A percentile compares a stretch with the other conserved stretches of the same genome.
Evolutionary conservation across 2,113 vertebrate genomes (phyloP).

Genomic region (Leptobrachium ailaonicum): DNA sequence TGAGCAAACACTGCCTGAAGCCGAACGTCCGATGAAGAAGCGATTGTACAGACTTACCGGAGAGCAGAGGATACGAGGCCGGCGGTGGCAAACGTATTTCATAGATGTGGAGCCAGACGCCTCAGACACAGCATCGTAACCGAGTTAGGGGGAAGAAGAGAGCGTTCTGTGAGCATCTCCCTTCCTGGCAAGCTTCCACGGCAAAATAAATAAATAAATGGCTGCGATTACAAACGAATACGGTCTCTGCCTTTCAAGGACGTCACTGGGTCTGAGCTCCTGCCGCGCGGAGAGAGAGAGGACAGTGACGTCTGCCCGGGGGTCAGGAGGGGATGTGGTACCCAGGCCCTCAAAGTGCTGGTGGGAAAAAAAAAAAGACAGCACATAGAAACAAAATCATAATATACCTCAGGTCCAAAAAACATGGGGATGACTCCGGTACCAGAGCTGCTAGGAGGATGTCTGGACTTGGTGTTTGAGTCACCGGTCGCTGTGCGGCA

Average conservation of each 20-base stretch:
- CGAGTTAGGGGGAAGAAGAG: not conserved
- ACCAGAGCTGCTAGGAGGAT: no score
- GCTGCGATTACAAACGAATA: slow-evolving; percentile 24
- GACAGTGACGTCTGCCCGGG: not conserved
- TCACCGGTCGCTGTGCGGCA: no score
- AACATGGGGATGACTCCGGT: no score
- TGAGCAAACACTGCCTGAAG: no score
- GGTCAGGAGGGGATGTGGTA: not conserved
- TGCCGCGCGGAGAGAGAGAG: not conserved
- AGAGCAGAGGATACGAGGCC: not conserved
- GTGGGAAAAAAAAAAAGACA: no score
- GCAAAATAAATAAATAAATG: slow-evolving; percentile 15
- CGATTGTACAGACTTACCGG: no score
- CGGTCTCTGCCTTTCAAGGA: not conserved
- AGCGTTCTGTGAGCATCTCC: not conserved
- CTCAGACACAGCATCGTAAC: not conserved
- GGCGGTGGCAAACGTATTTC: not conserved
- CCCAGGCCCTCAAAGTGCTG: not conserved
- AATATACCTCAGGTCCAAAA: no score
- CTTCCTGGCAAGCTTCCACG: slow-evolving; percentile 11
- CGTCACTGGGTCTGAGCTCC: slow-evolving; percentile 1
- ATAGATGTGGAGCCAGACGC: slow-evolving; percentile 19
- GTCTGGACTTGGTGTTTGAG: no score
- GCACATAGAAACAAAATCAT: no score
- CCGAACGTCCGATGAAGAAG: no score